Conservation (phyloP, 2,797 vertebrate species). For the Crypturellus tataupa region DNA sequence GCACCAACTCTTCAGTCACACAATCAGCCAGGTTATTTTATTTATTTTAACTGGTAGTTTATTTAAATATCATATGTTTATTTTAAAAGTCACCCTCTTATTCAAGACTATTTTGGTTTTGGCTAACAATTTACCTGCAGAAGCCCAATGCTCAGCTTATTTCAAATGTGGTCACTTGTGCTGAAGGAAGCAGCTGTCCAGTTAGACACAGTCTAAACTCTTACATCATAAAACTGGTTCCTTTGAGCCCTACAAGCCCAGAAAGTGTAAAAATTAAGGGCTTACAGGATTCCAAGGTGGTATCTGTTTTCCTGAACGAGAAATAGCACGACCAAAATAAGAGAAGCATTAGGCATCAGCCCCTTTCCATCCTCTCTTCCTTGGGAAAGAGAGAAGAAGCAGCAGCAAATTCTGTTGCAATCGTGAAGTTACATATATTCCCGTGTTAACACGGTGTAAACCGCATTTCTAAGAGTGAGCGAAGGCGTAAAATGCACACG, state of each 20-base stretch:
- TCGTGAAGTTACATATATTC: not conserved
- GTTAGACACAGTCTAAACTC: not conserved
- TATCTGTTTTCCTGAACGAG: not conserved
- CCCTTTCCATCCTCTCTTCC: not conserved
- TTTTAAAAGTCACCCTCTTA: not conserved
- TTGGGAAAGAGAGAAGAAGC: not conserved
- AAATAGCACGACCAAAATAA: not conserved
- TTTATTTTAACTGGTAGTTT: not conserved
- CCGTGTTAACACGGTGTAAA: fast-evolving
- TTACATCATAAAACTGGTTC: fast-evolving
- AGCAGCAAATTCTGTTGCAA: not conserved
- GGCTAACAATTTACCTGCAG: not conserved
- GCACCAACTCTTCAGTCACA: not conserved
- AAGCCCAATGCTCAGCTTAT: not conserved
- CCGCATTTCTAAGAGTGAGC: not conserved
- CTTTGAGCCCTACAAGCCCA: not conserved
- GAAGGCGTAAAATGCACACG: not conserved
- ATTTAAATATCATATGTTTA: not conserved
- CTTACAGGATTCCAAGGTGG: not conserved
- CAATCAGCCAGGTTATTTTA: not conserved
- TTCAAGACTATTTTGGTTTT: not conserved
- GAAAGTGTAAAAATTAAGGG: not conserved
- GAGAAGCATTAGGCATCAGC: not conserved
- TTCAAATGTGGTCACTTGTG: fast-evolving
- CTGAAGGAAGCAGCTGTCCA: not conserved